These are phyloP conservation scores for Nomada flava DNA, from an alignment of 2,888 invertebrate species.

Conservation along the genomic window DNA sequence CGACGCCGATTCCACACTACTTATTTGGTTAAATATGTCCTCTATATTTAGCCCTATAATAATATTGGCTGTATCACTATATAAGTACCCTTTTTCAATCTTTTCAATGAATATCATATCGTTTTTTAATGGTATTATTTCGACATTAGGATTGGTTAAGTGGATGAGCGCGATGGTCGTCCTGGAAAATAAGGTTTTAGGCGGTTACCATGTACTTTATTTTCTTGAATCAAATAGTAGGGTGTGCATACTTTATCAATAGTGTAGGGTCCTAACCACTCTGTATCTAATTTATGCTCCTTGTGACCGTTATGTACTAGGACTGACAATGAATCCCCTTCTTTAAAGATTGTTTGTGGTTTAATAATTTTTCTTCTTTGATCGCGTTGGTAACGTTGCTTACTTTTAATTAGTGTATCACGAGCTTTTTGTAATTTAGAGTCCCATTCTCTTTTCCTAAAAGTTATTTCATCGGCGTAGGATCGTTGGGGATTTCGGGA, in stretches of 20 bases:
- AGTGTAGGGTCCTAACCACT: conserved; percentile 2
- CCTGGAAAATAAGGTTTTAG: conserved; percentile 22
- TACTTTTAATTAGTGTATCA: background rate
- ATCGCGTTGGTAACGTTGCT: background rate
- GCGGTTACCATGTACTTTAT: conserved; percentile 17
- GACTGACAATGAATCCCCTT: background rate
- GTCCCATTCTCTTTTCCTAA: background rate
- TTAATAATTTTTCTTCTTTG: background rate
- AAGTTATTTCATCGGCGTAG: background rate
- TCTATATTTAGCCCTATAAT: background rate
- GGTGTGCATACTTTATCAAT: background rate
- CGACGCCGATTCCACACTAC: background rate
- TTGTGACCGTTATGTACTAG: conserved; percentile 6
- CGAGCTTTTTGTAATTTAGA: background rate
- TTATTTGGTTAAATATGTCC: background rate
- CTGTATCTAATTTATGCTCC: background rate
- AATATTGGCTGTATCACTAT: background rate
- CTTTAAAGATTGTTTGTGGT: background rate
- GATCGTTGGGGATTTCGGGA: background rate
- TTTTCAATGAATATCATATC: background rate
- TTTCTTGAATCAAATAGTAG: background rate
- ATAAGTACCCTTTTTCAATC: background rate
- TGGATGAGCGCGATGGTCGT: background rate
- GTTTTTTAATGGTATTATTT: background rate
- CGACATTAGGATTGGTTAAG: background rate